Conservation (phyloP, 2,113 vertebrate species). For the Poicephalus gulielmi region DNA sequence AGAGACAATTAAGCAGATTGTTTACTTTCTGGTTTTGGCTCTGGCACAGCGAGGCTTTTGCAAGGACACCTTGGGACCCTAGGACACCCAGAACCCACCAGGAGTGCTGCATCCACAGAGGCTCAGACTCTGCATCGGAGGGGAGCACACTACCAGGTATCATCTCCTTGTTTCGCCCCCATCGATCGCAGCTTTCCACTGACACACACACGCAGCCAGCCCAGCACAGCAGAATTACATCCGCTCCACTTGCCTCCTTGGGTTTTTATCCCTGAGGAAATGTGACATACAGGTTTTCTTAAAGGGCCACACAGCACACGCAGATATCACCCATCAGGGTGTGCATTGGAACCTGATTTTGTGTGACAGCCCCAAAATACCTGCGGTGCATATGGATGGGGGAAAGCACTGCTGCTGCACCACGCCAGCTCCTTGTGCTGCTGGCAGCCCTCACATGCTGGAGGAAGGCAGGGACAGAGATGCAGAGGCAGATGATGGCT, state of each 20-base stretch:
- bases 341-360: accelerated
- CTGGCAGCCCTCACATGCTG: neutral
- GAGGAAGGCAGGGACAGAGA: neutral
- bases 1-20: neutral
- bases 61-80: neutral
- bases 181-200: neutral
- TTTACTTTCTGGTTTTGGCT: neutral
- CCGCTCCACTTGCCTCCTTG: neutral
- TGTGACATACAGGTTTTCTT: neutral
- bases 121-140: neutral
- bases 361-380: accelerated
- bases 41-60: neutral
- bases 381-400: accelerated
- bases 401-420: accelerated
- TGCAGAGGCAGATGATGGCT: accelerated
- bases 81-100: neutral
- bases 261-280: neutral
- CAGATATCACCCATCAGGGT: accelerated
- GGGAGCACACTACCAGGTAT: neutral
- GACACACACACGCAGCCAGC: neutral
- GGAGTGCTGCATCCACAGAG: neutral
- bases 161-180: neutral
- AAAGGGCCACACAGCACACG: neutral
- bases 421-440: accelerated
- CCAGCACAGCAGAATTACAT: neutral